Percentiles rank a stretch among this genome's conserved stretches.
Evolutionary conservation across 2,113 vertebrate genomes (phyloP).

Genomic region (Oreochromis tanganicae): DNA sequence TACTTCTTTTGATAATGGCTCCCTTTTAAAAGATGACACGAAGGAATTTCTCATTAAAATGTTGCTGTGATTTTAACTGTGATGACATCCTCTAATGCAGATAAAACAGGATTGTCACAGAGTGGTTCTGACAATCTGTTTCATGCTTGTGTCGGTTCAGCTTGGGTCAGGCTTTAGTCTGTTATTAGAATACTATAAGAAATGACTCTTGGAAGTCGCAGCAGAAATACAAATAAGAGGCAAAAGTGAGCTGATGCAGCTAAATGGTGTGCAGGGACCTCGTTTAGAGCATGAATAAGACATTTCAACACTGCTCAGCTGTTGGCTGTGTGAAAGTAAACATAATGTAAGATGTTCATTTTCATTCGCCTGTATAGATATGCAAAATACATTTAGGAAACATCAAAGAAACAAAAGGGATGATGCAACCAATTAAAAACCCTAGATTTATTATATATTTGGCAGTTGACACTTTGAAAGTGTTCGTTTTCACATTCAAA

Average conservation of each 20-base stretch:
- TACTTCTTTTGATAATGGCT: slow-evolving; percentile 59
- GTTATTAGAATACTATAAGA: neutral
- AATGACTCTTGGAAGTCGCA: neutral
- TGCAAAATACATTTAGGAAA: neutral
- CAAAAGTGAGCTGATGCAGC: neutral
- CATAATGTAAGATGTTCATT: neutral
- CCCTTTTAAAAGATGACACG: slow-evolving; percentile 46
- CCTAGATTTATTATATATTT: neutral
- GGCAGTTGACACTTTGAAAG: neutral
- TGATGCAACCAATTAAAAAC: neutral
- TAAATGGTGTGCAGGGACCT: neutral
- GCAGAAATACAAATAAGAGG: neutral
- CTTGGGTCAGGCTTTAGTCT: neutral
- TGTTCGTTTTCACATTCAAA: neutral
- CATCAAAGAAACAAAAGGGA: neutral
- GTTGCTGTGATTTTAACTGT: slow-evolving; percentile 29
- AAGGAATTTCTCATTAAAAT: slow-evolving; percentile 33
- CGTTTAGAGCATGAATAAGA: neutral
- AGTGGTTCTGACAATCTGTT: neutral
- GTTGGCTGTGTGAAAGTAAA: neutral
- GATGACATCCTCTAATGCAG: slow-evolving; percentile 11
- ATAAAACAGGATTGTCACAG: slow-evolving; percentile 1
- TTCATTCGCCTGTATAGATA: neutral
- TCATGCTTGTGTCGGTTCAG: neutral
- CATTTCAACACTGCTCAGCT: neutral